A percentile compares a stretch with the other conserved stretches of the same genome.
Conservation (phyloP, 2,113 vertebrate species). For the Sebastes fasciatus region DNA sequence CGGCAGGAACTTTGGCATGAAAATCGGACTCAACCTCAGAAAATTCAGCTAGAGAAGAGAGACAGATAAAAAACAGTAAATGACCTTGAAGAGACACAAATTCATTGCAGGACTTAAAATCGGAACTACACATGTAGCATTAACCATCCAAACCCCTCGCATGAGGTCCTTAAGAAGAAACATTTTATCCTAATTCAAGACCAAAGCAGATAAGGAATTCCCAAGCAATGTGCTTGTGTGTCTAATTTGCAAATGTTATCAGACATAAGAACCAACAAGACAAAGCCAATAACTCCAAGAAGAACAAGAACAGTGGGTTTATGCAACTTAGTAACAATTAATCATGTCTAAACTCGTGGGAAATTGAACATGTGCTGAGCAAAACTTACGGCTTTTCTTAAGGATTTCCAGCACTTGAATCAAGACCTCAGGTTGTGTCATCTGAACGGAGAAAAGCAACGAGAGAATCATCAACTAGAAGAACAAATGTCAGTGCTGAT, state of each 20-base stretch:
- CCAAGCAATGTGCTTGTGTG: not conserved
- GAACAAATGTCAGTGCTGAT: not conserved
- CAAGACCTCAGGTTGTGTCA: constrained; percentile 97
- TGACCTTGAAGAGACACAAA: not conserved
- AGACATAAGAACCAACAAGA: not conserved
- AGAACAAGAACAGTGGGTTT: not conserved
- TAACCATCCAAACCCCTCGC: not conserved
- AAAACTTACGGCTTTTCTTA: constrained; percentile 91
- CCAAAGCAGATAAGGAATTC: not conserved
- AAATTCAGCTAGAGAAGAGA: constrained; percentile 86
- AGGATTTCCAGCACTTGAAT: constrained; percentile 97
- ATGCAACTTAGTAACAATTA: not conserved
- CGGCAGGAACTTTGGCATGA: constrained; percentile 98
- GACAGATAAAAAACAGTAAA: not conserved
- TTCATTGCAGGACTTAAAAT: not conserved
- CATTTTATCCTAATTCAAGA: not conserved
- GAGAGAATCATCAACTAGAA: too few species aligned
- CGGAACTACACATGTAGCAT: not conserved
- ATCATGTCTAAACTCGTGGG: not conserved
- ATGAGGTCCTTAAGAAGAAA: not conserved
- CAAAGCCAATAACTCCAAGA: not conserved
- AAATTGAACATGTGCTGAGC: not conserved
- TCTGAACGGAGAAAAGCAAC: constrained; percentile 80
- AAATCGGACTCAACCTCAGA: constrained; percentile 97
- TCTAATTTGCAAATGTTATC: not conserved